Evolutionary conservation across 2,113 vertebrate genomes (phyloP), one percentile per base, ranked within the genome.

Genomic region (Actenoides lindsayi): DNA sequence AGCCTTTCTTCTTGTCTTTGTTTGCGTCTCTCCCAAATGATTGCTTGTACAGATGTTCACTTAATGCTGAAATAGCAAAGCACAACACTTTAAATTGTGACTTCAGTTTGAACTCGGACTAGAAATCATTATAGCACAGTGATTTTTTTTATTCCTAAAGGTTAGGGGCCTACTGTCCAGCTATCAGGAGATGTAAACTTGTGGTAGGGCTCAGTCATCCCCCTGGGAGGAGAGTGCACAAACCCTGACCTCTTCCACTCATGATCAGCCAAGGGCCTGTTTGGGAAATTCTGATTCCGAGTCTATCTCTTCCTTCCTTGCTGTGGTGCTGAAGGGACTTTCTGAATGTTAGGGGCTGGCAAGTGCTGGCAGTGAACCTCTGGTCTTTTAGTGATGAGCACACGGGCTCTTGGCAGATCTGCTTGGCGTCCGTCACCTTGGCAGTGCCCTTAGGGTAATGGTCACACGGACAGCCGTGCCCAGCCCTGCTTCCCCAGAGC

Each of bases 211-310:
- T 74, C 24, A 30, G 46, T 24, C 24, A 20, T 56, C 12, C 33
- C 37, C 2, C 20, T 28, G 27, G 54, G 51, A 70, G 51, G 20
- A 83, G 25, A 39, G 11, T 15, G 17, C 33, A 62, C 16, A 69
- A 85, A 83, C 30, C 39, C 70, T 50, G 37, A 21, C 33, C 28
- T 63, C 41, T 65, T 68, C 16, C 8, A 92, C 48, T 30, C 27
- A 11, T 11, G 7, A 4, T 13, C 37, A 74, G 1, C 28, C 1
- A 3, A 70, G 23, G 39, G 1, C 31, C 24, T 25, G 42, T 11
- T 37, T 68, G 57, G 30, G 53, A 93, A 33, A 31, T 64, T 54
- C 65, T 56, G 53, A 35, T 78, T 81, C 48, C 42, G 59, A 33
- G 13, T 16, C 1, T 4, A 4, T 19, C 16, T 51, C 30, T 81